Conservation (phyloP, 1,140 invertebrate genomes). For the Aphidius gifuensis region DNA sequence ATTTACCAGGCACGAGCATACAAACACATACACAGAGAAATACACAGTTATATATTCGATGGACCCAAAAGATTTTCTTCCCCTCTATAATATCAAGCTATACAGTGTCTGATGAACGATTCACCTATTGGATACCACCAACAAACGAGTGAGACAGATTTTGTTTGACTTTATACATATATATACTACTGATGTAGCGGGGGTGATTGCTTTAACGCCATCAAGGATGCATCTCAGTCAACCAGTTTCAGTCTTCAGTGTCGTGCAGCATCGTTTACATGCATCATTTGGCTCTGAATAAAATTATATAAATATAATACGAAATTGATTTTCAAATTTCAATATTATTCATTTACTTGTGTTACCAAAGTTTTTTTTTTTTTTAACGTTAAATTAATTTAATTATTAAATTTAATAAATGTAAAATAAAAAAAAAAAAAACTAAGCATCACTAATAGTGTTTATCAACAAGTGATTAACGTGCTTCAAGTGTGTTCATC, state of each 20-base stretch:
- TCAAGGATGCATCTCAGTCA: constrained; percentile 18
- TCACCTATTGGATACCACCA: constrained; percentile 10
- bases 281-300: neutral
- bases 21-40: no score
- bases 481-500: no score
- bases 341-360: no score
- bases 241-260: constrained; percentile 21
- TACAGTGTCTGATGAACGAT: neutral
- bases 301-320: no score
- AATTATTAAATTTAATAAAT: no score
- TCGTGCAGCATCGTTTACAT: neutral
- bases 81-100: neutral
- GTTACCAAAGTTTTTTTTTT: no score
- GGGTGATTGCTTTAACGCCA: constrained; percentile 7
- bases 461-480: no score
- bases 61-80: constrained; percentile 17
- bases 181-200: neutral
- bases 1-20: neutral
- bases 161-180: no score
- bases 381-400: no score
- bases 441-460: no score
- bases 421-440: no score
- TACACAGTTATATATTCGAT: neutral
- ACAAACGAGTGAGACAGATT: neutral
- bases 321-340: no score